Evolutionary conservation across 2,888 invertebrate genomes (phyloP).

Genomic region (Cryptophagus acutangulus): DNA sequence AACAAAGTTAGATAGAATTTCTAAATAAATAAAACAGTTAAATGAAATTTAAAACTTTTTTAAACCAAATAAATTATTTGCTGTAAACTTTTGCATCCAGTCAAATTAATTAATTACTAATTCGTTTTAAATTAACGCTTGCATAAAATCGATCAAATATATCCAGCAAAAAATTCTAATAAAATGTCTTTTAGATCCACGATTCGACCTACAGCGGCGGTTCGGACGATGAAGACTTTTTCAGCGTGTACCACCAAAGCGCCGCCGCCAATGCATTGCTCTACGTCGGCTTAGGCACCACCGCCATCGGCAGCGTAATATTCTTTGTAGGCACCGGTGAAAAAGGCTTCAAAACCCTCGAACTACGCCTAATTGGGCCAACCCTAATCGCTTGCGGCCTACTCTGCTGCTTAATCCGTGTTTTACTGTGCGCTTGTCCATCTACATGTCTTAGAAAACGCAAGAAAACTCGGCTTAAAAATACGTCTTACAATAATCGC

Average conservation of each 20-base stretch:
- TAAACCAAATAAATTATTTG: too few species aligned
- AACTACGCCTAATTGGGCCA: slow-evolving; percentile 80
- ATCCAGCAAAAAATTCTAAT: too few species aligned
- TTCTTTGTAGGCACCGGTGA: slow-evolving; percentile 88
- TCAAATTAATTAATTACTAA: too few species aligned
- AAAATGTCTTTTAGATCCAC: slow-evolving; percentile 68
- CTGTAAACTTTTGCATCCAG: too few species aligned
- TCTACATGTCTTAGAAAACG: slow-evolving; percentile 68
- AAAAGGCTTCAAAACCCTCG: slow-evolving; percentile 81
- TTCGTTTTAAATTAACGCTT: too few species aligned
- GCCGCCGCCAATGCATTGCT: slow-evolving; percentile 79
- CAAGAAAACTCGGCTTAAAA: slow-evolving; percentile 58
- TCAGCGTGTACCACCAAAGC: slow-evolving; percentile 64
- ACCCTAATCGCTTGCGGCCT: slow-evolving; percentile 66
- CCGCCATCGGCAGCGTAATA: slow-evolving; percentile 79
- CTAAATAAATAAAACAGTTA: too few species aligned
- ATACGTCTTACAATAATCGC: slow-evolving; percentile 41
- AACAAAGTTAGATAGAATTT: too few species aligned
- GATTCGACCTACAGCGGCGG: slow-evolving; percentile 72
- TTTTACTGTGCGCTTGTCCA: slow-evolving; percentile 78
- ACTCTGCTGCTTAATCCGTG: slow-evolving; percentile 76
- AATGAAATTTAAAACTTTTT: too few species aligned
- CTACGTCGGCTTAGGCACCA: slow-evolving; percentile 78
- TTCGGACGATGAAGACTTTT: slow-evolving; percentile 63
- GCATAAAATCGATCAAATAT: too few species aligned